A percentile compares a stretch with the other conserved stretches of the same genome.
Conservation (phyloP, 2,113 vertebrate species). For the Tachysurus fulvidraco region DNA sequence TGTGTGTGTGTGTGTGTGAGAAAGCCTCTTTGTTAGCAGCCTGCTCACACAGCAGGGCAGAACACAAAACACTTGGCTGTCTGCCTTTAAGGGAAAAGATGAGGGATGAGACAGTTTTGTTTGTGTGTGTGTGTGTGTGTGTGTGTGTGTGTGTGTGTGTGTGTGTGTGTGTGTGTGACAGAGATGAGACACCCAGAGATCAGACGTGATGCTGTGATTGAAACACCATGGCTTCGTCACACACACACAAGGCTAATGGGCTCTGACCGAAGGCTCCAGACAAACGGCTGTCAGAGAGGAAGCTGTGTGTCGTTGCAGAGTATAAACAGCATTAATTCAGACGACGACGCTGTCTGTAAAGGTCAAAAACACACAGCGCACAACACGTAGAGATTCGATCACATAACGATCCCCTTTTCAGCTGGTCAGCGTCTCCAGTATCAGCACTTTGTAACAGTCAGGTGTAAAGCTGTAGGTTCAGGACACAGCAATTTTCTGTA, state of each 20-base stretch:
- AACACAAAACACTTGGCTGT: background rate
- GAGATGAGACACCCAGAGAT: background rate
- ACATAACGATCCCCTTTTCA: background rate
- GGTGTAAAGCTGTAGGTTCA: no score
- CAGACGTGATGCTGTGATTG: background rate
- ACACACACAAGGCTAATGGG: conserved; percentile 3
- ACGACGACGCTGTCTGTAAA: background rate
- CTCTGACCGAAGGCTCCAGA: background rate
- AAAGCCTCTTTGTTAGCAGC: background rate
- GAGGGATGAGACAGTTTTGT: background rate
- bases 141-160: no score
- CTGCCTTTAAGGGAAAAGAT: conserved; percentile 3
- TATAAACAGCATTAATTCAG: background rate
- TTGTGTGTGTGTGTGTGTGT: background rate
- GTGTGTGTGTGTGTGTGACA: background rate
- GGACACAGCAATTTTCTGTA: no score
- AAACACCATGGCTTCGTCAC: background rate
- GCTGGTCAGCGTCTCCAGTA: background rate
- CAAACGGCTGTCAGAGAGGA: background rate
- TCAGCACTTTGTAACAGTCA: no score
- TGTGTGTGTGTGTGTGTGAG: conserved; percentile 31
- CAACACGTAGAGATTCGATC: background rate
- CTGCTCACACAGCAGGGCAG: conserved; percentile 3
- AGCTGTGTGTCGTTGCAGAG: no score
- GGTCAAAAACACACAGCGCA: background rate